Evolutionary conservation across 1,140 invertebrate species (phyloP), one percentile per base, ranked within the genome.

Genomic region (Frieseomelitta varia): DNA sequence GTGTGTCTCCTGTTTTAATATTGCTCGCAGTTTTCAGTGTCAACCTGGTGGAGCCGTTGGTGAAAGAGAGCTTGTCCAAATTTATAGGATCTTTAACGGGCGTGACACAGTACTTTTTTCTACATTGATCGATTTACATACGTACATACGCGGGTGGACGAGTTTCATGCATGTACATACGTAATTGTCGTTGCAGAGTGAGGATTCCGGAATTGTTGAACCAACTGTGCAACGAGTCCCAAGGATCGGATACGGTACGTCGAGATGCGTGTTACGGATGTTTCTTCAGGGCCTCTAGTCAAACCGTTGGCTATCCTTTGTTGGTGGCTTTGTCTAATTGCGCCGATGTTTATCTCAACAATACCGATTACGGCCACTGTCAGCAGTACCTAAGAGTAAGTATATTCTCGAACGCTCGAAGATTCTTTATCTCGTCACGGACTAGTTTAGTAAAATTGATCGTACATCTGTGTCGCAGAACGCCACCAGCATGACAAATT

Each of bases 181-280:
- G 63, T 51, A 65, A 65, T 71, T 67, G 69, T 61, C 4, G 68
- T 85, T 90, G 30, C 51, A 94, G 93, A 47, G 88, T 92, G 34
- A 90, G 84, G 77, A 93, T 90, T 51, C 79, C 89, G 4, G 91
- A 92, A 63, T 79, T 94, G 14, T 61, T 94, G 21, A 94, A 94
- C 79, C 93, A 93, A 88, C 69, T 93, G 68, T 93, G 93, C 86
- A 93, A 90, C 55, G 88, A 91, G 27, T 92, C 92, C 39, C 92
- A 94, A 78, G 89, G 83, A 1, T 84, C 89, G 1, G 77, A 90
- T 17, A 19, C 72, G 0, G 56, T 88, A 24, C 76, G n/a, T 72
- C 90, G 89, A 19, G 93, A 94, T 67, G 93, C 93, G 11, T 94
- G 93, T 69, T 93, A 93, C 80, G 93, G 93, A 0, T 94, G 93